Base-by-base conservation (phyloP, 1,140 invertebrate genomes). In the Tetragonula clypearis region DNA sequence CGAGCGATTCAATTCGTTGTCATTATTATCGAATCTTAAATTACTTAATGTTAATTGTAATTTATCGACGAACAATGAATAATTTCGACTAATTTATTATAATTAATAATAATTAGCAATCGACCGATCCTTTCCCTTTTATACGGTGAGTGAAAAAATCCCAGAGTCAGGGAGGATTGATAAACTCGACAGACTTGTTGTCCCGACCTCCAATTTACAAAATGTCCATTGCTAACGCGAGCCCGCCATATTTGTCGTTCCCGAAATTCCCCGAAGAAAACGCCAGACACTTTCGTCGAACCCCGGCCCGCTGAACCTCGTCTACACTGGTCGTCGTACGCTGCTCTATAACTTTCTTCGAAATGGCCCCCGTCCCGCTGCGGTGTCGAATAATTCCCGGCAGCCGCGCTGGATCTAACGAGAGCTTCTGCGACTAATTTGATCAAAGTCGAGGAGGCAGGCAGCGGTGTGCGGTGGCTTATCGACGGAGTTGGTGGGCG, bases 341-440 rank as follows among this genome's bases (percentile, higher is more conserved):
- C 2, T 30, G 17, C 26, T 68, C 66, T 17, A 17, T 68, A 69
- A 69, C 35, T 69, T 72, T 62, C 68, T 41, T 21, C 11, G n/a
- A 35, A 66, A 56, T 21, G 2, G 41, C 0, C 41, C 69, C n/a
- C 12, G 11, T 68, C 49, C 23, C 23, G 11, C 26, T 9, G 41
- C 6, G 41, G 21, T 58, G 41, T 68, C 72, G 17, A 49, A 66
- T 76, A 82, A 72, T 49, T 72, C 35, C 65, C 41, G 5, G 12
- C 69, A 21, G 30, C 68, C 30, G 23, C 69, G 62, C 15, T 4
- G 41, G 21, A 23, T 62, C 41, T 69, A 83, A 83, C 81, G 76
- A 83, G 73, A n/a, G 53, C 21, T 41, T 56, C 35, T 53, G 79
- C 58, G 79, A 69, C 81, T 87, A 82, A 86, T 88, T 88, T 73